phyloP scores from a whole-genome alignment of 2,888 invertebrate species.

The Amphipoea lucens region DNA sequence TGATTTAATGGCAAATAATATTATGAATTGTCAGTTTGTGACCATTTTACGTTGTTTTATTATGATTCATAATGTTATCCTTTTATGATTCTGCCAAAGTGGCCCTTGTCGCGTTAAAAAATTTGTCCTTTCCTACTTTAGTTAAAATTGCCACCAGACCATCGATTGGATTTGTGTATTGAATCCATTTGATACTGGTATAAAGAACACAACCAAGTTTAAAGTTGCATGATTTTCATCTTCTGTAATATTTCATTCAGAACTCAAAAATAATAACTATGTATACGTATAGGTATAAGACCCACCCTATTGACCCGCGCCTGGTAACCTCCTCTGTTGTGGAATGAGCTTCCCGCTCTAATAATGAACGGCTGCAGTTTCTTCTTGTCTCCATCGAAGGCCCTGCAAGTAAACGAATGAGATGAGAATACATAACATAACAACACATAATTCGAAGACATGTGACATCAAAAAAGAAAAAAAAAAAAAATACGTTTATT shows the following conservation, averaged over 20 bases:
- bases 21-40: no score
- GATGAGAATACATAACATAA: neutral
- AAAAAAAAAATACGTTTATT: no score
- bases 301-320: constrained; percentile 84
- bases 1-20: no score
- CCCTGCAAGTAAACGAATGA: constrained; percentile 68
- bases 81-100: no score
- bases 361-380: constrained; percentile 81
- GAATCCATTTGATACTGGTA: neutral
- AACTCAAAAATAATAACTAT: neutral
- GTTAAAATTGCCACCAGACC: neutral
- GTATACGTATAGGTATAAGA: no score
- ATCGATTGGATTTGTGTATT: neutral
- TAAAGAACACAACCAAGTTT: neutral
- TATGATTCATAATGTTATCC: no score
- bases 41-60: no score
- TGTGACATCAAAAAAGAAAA: no score
- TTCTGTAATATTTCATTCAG: neutral
- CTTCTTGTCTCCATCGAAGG: constrained; percentile 76
- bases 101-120: neutral
- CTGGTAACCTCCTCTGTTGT: constrained; percentile 86
- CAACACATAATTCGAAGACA: no score
- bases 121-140: neutral
- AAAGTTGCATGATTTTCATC: neutral
- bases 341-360: constrained; percentile 86